These are phyloP conservation scores for Hymenochirus boettgeri DNA, from an alignment of 2,113 vertebrate species.

Conservation along the genomic window DNA sequence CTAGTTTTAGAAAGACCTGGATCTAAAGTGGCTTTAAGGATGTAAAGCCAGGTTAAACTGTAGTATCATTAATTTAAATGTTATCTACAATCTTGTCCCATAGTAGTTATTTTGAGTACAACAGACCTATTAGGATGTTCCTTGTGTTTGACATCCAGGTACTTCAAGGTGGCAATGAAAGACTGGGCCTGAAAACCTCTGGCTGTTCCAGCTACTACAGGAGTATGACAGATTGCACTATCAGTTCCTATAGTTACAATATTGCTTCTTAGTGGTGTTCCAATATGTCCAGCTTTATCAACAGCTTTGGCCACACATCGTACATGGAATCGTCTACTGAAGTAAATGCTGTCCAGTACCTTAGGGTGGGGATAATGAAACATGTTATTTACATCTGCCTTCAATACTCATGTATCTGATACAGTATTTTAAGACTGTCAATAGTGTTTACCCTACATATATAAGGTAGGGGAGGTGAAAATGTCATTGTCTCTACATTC, in stretches of 20 bases:
- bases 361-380: constrained; percentile 52
- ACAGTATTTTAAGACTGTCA: too few relatives aligned
- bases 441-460: too few relatives aligned
- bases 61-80: too few relatives aligned
- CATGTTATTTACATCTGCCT: too few relatives aligned
- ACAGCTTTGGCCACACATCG: constrained; percentile 92
- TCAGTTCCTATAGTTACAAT: constrained; percentile 86
- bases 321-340: constrained; percentile 90
- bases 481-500: too few relatives aligned
- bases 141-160: constrained; percentile 95
- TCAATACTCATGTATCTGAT: too few relatives aligned
- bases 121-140: constrained; percentile 91
- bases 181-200: constrained; percentile 96
- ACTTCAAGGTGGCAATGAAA: constrained; percentile 90
- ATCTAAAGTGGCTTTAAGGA: too few relatives aligned
- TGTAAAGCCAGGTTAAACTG: too few relatives aligned
- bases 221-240: constrained; percentile 91
- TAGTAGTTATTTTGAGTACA: too few relatives aligned
- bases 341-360: constrained; percentile 97
- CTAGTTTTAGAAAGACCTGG: too few relatives aligned
- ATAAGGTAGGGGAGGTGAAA: too few relatives aligned
- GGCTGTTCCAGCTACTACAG: constrained; percentile 86
- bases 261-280: constrained; percentile 88
- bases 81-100: too few relatives aligned
- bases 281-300: constrained; percentile 82